phyloP scores from a whole-genome alignment of 2,113 vertebrate species.

The Oreocharis arfaki region DNA sequence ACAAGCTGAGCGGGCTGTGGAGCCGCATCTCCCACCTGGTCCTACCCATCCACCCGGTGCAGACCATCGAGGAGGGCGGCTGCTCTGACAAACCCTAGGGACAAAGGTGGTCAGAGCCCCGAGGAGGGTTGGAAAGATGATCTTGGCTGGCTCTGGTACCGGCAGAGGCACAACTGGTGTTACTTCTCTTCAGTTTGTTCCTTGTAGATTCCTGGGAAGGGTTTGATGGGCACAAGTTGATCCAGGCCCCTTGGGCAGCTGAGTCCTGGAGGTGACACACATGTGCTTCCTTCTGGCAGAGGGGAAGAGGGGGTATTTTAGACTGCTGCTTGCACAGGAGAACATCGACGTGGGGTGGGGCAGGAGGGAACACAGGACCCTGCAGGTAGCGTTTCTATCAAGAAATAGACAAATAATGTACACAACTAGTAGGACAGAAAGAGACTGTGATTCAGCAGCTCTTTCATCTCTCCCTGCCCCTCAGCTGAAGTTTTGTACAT shows the following conservation, averaged over 20 bases:
- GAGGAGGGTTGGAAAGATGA: not conserved
- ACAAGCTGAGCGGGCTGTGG: slow-evolving; percentile 81
- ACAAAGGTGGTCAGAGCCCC: not conserved
- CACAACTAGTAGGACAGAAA: accelerated
- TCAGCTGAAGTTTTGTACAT: not conserved
- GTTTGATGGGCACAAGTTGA: not conserved
- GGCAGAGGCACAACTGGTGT: not conserved
- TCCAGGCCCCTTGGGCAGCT: not conserved
- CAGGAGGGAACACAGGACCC: not conserved
- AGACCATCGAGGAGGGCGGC: slow-evolving; percentile 58
- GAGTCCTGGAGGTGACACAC: not conserved
- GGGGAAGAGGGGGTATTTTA: not conserved
- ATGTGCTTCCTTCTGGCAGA: not conserved
- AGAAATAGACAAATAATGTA: not conserved
- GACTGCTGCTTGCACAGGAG: not conserved
- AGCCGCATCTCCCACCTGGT: slow-evolving; percentile 82
- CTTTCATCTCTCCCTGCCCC: not conserved
- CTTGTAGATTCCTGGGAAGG: not conserved
- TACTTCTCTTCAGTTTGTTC: not conserved
- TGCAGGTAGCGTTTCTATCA: not conserved
- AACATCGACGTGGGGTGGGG: not conserved
- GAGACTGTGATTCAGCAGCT: not conserved
- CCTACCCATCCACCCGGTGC: slow-evolving; percentile 67
- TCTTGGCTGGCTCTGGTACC: not conserved
- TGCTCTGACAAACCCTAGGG: slow-evolving; percentile 28